Evolutionary conservation across 2,888 invertebrate species (phyloP).

Genomic region (Rhagonycha lutea): DNA sequence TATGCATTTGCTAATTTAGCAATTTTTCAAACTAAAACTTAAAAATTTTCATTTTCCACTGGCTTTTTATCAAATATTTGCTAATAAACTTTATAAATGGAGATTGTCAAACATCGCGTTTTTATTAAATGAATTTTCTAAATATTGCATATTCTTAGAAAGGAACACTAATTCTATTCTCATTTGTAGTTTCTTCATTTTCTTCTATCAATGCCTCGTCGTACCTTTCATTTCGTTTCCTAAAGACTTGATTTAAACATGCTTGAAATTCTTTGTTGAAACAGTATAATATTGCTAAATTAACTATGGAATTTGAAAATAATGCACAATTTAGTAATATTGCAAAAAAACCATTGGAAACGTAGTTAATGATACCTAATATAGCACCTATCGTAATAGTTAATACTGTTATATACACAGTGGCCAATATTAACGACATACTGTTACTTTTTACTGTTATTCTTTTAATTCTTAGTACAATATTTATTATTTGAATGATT

Average conservation of each 20-base stretch:
- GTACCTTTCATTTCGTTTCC: background rate
- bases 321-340: background rate
- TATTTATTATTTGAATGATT: background rate
- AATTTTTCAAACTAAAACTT: too few species aligned
- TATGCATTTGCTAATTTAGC: too few species aligned
- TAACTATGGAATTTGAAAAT: conserved; percentile 12
- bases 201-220: background rate
- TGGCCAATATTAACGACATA: background rate
- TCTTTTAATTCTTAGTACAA: conserved; percentile 1
- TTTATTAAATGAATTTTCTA: background rate
- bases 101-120: too few species aligned
- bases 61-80: too few species aligned
- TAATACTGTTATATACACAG: background rate
- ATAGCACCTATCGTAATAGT: background rate
- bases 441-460: background rate
- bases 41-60: too few species aligned
- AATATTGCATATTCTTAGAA: background rate
- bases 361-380: background rate
- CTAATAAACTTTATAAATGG: too few species aligned
- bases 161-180: background rate
- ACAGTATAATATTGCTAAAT: background rate
- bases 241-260: conserved; percentile 2
- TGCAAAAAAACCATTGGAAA: background rate
- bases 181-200: background rate
- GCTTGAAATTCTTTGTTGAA: conserved; percentile 7